Conservation (phyloP, 2,888 invertebrate species). For the Polylopha cassiicola region DNA sequence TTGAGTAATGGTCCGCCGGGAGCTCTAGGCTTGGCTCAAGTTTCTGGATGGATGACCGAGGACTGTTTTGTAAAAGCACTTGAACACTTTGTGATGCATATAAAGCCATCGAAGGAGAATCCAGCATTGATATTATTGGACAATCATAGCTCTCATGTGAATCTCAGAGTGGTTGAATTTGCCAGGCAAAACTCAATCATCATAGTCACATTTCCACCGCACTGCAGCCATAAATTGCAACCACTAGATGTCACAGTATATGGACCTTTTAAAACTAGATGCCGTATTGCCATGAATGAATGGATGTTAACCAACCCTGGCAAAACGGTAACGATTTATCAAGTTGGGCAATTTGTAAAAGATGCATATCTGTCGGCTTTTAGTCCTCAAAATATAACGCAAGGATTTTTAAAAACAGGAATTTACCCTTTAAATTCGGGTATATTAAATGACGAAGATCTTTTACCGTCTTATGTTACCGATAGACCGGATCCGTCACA, state of each 20-base stretch:
- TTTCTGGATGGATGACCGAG: conserved; percentile 27
- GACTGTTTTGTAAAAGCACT: conserved; percentile 26
- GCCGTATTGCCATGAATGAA: conserved; percentile 24
- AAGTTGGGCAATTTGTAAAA: conserved; percentile 24
- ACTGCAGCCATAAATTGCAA: conserved; percentile 23
- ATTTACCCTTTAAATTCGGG: conserved; percentile 18
- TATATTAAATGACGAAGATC: conserved; percentile 20
- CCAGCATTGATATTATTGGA: conserved; percentile 26
- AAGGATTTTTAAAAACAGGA: conserved; percentile 18
- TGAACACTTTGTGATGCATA: conserved; percentile 27
- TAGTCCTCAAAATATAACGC: conserved; percentile 23
- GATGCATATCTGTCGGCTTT: conserved; percentile 25
- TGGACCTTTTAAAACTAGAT: conserved; percentile 24
- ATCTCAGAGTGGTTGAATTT: conserved; percentile 25
- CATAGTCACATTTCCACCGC: conserved; percentile 23
- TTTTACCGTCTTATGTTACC: conserved; percentile 20
- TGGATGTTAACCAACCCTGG: conserved; percentile 27
- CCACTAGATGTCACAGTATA: conserved; percentile 22
- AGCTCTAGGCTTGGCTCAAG: conserved; percentile 24
- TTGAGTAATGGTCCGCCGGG: conserved; percentile 25
- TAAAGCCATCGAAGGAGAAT: conserved; percentile 26
- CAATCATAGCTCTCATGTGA: conserved; percentile 26
- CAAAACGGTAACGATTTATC: conserved; percentile 28
- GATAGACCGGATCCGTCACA: conserved; percentile 15
- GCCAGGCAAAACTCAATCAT: conserved; percentile 23